Base-by-base conservation (phyloP, 2,113 vertebrate genomes). In the Stomatorhinus ivindoensis region DNA sequence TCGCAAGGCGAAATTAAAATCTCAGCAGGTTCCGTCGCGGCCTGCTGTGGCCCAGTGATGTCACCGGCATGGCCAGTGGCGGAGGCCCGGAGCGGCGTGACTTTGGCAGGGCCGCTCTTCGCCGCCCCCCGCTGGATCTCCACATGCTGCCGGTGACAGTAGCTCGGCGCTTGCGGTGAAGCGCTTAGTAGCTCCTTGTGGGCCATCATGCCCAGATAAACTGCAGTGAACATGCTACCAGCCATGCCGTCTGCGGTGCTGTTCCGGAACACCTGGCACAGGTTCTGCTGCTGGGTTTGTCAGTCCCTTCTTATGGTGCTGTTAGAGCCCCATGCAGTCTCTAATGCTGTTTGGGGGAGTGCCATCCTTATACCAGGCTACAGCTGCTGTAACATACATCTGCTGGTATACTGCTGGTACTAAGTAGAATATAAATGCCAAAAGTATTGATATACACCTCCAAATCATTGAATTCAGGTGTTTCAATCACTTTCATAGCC, bases 1-100 rank as follows among this genome's bases (percentile, higher is more conserved):
- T 92, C 94, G 93, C 93, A 91, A 93, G 94, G 96, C 92, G 94
- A 92, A 97, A 93, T 94, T 94, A 96, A 97, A 92, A 96, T 93
- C 92, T 92, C 92, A 94, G 94, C 51, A 86, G 55, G 93, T 91
- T 94, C 89, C 93, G 92, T 92, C 89, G 92, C 93, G 94, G 90
- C 92, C 89, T 89, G 90, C 44, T 69, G 21, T 88, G 90, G 93
- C 93, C 92, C 92, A 93, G 92, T 94, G 94, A 91, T 89, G 91
- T 92, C 93, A 88, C 87, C 44, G 46, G 91, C 58, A 21, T 90
- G 93, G 90, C 90, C 87, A 91, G 21, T 92, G 93, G 92, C 94
- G 93, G 90, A 90, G 87, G 91, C 92, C 53, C 92, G 91, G 90
- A 91, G 91, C 92, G 94, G 93, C 92, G 93, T 89, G 90, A 92